Evolutionary conservation across 2,797 vertebrate species (phyloP), one percentile per base, ranked within the genome.

Genomic region (Sus cebifrons): DNA sequence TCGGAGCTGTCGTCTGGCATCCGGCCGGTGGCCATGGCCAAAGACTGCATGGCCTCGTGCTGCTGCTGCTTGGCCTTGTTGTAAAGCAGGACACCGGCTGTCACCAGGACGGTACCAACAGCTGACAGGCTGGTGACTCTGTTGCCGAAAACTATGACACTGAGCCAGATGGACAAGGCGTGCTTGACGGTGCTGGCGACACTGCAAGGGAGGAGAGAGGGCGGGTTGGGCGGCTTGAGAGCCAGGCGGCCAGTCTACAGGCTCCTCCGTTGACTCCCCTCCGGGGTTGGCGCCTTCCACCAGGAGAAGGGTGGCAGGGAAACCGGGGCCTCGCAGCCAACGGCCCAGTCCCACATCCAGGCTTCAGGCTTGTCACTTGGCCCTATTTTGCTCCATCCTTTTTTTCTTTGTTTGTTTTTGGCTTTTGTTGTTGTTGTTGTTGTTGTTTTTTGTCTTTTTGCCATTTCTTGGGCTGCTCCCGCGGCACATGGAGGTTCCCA

Each of bases 111-210:
- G 0, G 99, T 99, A 83, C 99, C 99, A 0, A 97, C 6, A 12
- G 99, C 99, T 0, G 99, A 99, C 94, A 99, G 99, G 95, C 99
- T 96, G 18, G 99, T 99, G 98, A 99, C 99, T 49, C 98, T 99
- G 98, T 99, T 99, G 54, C 99, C 99, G 68, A 99, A 99, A 36
- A 99, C 98, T 25, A 99, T 99, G 98, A 99, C 98, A 97, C 99
- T 99, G 54, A 99, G 99, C 99, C 99, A 99, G 85, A 99, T 99
- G 2, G 99, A 99, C 97, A 99, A 92, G 12, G 99, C 99, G 0
- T 99, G 99, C 95, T 99, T 99, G 97, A 99, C 99, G 0, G 99
- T 99, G 95, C 99, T 99, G 94, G 99, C 99, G 10, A 99, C 99
- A 14, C 99, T 99, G 98, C 13, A 73, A 97, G 3, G 97, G 44